A percentile compares a stretch with the other conserved stretches of the same genome.
phyloP scores from a whole-genome alignment of 2,888 invertebrate genomes.

The Plagodis pulveraria region DNA sequence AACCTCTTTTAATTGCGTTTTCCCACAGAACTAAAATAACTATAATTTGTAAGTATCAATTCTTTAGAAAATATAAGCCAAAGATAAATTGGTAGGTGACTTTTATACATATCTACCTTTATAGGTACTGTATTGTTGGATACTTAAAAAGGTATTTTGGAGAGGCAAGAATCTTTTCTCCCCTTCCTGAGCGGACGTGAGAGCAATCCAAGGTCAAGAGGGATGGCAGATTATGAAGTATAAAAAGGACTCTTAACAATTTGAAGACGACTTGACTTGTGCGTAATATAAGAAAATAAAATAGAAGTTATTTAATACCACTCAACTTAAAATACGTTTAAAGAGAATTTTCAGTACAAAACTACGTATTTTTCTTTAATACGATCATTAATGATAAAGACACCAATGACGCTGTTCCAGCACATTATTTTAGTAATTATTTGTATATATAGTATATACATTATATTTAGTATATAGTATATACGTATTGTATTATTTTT shows the following conservation, averaged over 20 bases:
- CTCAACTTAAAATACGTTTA: too few species aligned
- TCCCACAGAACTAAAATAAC: not conserved
- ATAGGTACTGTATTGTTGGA: not conserved
- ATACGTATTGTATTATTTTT: too few species aligned
- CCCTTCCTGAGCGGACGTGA: constrained; percentile 1
- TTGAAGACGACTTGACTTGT: constrained; percentile 5
- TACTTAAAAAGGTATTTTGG: not conserved
- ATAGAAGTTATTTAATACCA: not conserved
- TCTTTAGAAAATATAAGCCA: too few species aligned
- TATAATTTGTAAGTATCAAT: too few species aligned
- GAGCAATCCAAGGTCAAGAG: constrained; percentile 18
- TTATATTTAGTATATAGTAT: too few species aligned
- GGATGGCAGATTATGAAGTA: constrained; percentile 9
- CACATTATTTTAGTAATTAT: too few species aligned
- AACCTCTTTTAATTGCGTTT: too few species aligned
- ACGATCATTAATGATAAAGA: too few species aligned
- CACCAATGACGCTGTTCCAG: too few species aligned
- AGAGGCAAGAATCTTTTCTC: constrained; percentile 8
- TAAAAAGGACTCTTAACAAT: constrained; percentile 10
- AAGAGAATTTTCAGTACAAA: too few species aligned
- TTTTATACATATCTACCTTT: not conserved
- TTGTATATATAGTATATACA: too few species aligned
- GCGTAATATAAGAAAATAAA: constrained; percentile 6
- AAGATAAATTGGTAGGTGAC: not conserved
- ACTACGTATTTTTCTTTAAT: too few species aligned